Evolutionary conservation across 2,888 invertebrate species (phyloP).

Genomic region (Monopis laevigella): DNA sequence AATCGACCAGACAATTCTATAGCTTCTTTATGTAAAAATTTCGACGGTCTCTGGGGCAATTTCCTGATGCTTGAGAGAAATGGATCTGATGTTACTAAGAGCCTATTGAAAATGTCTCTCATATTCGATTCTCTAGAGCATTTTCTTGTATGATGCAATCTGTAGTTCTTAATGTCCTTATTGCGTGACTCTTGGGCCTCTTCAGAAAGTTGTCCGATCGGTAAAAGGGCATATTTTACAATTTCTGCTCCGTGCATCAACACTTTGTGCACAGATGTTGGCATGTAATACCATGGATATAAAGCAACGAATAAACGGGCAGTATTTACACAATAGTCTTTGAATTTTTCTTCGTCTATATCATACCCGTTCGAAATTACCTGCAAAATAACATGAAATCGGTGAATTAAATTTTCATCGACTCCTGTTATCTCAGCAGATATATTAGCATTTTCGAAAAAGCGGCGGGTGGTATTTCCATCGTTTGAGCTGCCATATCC

Average conservation of each 20-base stretch:
- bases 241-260: slow-evolving; percentile 17
- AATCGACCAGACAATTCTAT: too few relatives aligned
- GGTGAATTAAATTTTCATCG: neutral
- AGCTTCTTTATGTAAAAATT: too few relatives aligned
- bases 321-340: slow-evolving; percentile 12
- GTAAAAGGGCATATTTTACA: slow-evolving; percentile 17
- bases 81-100: slow-evolving; percentile 18
- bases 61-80: too few relatives aligned
- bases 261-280: slow-evolving; percentile 16
- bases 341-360: slow-evolving; percentile 10
- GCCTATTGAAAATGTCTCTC: slow-evolving; percentile 18
- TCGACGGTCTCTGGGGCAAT: too few relatives aligned
- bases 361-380: slow-evolving; percentile 14
- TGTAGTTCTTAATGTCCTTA: too few relatives aligned
- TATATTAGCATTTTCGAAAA: slow-evolving; percentile 15
- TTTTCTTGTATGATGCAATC: too few relatives aligned
- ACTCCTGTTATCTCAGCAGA: slow-evolving; percentile 12
- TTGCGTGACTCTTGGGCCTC: too few relatives aligned
- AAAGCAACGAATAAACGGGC: slow-evolving; percentile 12
- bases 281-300: slow-evolving; percentile 16
- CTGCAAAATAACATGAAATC: neutral
- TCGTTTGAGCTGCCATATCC: slow-evolving; percentile 20
- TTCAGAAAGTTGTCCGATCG: too few relatives aligned
- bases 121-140: too few relatives aligned
- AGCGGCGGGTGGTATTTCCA: slow-evolving; percentile 19